Base-by-base conservation (phyloP, 1,140 invertebrate genomes). In the Aphis craccivora region DNA sequence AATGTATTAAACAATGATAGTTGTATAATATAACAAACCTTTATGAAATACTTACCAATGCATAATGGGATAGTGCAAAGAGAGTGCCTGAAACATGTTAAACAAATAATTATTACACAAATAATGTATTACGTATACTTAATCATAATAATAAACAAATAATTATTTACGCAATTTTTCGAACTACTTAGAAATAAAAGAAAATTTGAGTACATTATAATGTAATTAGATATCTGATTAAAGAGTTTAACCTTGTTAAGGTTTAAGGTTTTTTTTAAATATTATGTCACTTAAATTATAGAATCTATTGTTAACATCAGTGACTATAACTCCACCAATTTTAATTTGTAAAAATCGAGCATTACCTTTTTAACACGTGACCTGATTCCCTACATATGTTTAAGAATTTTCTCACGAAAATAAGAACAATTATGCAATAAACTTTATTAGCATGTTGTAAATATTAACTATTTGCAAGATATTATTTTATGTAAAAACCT, bases 401-500 rank as follows among this genome's bases (percentile, higher is more conserved):
- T 92, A 51, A 4, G 11, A 25, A 30, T 48, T 92, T 92, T 92
- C 90, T 14, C 90, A 92, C 90, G 90, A 92, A 92, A 92, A 83
- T 48, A 83, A 25, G 11, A 83, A 83, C 30, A 23, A 48, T 92
- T 76, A 92, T 83, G 90, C 43, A 92, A 92, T 48, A 11, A 45
- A 37, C 35, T 91, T 91, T n/a, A 81, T 92, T 83, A 92, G 30
- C 67, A 25, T 92, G 90, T 92, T 51, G 67, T 83, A 92, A 92
- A 92, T 83, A 48, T 43, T 90, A 60, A 90, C 25, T 43, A 90
- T 37, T 67, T 67, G 53, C 37, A 90, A 90, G 18, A 67, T 43
- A 90, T 43, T 67, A 67, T 67, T 90, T 67, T 43, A 40, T 90
- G 67, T 25, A n/a, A n/a, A 43, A 90, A 67, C 22, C 23, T n/a